These are phyloP conservation scores for Saccostrea cuccullata DNA, from an alignment of 1,140 invertebrate genomes.

Conservation along the genomic window DNA sequence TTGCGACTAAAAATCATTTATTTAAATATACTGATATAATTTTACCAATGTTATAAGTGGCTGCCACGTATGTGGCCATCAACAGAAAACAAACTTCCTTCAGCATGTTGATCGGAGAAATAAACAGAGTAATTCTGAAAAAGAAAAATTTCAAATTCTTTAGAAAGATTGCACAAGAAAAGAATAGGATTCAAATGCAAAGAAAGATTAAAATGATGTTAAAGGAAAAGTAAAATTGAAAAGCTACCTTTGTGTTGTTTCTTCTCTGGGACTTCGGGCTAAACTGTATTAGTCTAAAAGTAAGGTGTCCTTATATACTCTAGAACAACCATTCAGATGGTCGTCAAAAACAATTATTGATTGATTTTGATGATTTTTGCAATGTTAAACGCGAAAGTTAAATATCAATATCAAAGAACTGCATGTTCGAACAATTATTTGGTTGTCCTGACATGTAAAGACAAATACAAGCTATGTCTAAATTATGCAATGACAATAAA, in stretches of 20 bases:
- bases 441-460: not conserved
- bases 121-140: not conserved
- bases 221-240: not conserved
- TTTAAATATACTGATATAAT: not conserved
- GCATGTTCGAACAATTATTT: not conserved
- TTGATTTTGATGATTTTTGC: not conserved
- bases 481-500: too few relatives aligned
- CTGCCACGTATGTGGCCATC: constrained; percentile 14
- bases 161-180: not conserved
- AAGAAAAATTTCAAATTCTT: not conserved
- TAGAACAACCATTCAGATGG: not conserved
- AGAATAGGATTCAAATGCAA: not conserved
- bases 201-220: not conserved
- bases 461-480: too few relatives aligned
- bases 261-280: not conserved
- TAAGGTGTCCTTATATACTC: not conserved
- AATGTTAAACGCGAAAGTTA: not conserved
- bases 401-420: not conserved
- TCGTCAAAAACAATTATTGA: not conserved
- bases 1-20: too few relatives aligned
- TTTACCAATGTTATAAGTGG: not conserved
- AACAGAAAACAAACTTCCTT: constrained; percentile 22
- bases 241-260: not conserved
- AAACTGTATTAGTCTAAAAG: not conserved
- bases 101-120: constrained; percentile 14